These are phyloP conservation scores for Acronicta psi DNA, from an alignment of 2,888 invertebrate genomes.

Conservation along the genomic window DNA sequence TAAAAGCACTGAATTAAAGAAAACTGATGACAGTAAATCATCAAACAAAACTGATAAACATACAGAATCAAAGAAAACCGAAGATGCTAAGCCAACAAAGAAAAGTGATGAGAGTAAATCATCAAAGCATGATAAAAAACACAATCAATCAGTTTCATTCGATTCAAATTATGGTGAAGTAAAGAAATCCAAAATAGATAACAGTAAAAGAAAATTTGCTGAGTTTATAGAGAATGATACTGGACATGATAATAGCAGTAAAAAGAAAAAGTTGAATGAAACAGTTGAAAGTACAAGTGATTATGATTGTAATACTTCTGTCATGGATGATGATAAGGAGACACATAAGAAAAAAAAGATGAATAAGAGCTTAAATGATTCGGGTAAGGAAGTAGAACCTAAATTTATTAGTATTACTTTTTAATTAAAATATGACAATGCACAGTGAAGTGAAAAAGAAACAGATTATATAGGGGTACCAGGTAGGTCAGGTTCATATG, in stretches of 20 bases:
- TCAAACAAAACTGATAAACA: neutral
- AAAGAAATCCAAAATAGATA: conserved; percentile 60
- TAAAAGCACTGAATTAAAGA: conserved; percentile 9
- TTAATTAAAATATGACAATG: too few relatives aligned
- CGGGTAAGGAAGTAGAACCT: conserved; percentile 64
- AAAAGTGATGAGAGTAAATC: conserved; percentile 24
- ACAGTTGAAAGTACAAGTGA: conserved; percentile 28
- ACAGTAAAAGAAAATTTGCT: conserved; percentile 68
- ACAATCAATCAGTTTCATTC: conserved; percentile 31
- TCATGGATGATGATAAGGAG: conserved; percentile 45
- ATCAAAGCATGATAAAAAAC: conserved; percentile 35
- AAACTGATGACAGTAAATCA: conserved; percentile 9
- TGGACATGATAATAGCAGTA: conserved; percentile 41
- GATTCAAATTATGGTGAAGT: conserved; percentile 45
- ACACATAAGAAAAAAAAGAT: conserved; percentile 59
- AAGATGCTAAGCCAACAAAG: conserved; percentile 8
- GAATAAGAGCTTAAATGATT: conserved; percentile 79
- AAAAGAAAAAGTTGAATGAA: conserved; percentile 48
- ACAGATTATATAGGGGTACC: too few relatives aligned
- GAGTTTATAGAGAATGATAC: conserved; percentile 68
- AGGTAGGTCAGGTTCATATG: too few relatives aligned
- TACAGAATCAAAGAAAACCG: conserved; percentile 12
- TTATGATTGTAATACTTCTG: conserved; percentile 42
- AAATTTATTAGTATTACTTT: neutral
- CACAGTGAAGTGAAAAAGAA: too few relatives aligned